A percentile compares a stretch with the other conserved stretches of the same genome.
phyloP scores from a whole-genome alignment of 2,797 vertebrate genomes.

The Sebastes umbrosus region DNA sequence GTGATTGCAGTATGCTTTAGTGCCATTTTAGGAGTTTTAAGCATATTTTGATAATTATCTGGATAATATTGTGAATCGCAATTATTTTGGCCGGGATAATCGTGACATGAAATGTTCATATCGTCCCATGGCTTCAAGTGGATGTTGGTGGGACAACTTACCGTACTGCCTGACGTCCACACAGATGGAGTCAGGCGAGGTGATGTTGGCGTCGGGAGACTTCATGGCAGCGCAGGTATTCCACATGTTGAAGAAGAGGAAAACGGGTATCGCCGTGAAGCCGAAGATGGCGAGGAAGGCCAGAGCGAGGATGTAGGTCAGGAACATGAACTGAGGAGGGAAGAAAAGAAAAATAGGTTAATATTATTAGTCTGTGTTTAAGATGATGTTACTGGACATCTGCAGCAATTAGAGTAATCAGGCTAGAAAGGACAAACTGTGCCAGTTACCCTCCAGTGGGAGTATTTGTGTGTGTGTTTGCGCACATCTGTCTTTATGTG shows the following conservation, averaged over 20 bases:
- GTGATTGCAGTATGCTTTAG: too few relatives aligned
- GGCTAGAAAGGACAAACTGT: conserved; percentile 66
- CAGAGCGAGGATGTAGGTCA: conserved; percentile 95
- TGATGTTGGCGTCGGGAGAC: conserved; percentile 90
- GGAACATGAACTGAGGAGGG: conserved; percentile 92
- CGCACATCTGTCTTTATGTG: neutral
- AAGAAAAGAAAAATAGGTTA: neutral
- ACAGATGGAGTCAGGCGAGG: conserved; percentile 92
- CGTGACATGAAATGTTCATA: neutral
- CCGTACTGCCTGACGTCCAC: conserved; percentile 98
- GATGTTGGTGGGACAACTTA: conserved; percentile 49
- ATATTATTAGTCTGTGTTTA: conserved; percentile 15
- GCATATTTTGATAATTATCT: neutral
- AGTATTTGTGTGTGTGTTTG: neutral
- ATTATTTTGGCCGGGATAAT: neutral
- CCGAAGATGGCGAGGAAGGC: conserved; percentile 95
- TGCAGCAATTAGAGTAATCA: conserved; percentile 72
- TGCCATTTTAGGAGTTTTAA: neutral
- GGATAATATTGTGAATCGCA: neutral
- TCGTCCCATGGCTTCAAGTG: neutral
- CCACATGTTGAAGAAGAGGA: conserved; percentile 99
- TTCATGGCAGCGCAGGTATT: conserved; percentile 93
- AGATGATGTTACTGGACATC: conserved; percentile 67
- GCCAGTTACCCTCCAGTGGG: conserved; percentile 52
- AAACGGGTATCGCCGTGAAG: conserved; percentile 96